Percentiles rank a stretch among this genome's conserved stretches.
phyloP scores from a whole-genome alignment of 2,113 vertebrate species.

The Apistogramma diplotaenia region DNA sequence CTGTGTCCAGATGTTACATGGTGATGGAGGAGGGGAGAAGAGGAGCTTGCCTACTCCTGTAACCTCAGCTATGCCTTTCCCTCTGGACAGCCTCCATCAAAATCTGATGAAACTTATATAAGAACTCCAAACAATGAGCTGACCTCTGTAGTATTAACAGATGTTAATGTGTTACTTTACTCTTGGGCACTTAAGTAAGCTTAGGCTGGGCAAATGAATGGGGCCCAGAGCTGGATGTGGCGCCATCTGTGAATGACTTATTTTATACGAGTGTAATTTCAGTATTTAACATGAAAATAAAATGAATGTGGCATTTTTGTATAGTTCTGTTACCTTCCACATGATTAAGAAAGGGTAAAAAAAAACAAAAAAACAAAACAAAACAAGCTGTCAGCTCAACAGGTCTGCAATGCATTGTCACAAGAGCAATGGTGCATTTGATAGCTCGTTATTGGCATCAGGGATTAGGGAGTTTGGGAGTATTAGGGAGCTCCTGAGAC shows the following conservation, averaged over 20 bases:
- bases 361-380: background rate
- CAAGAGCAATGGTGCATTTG: constrained; percentile 20
- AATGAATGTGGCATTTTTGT: background rate
- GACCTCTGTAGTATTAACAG: background rate
- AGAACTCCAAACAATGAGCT: background rate
- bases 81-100: constrained; percentile 22
- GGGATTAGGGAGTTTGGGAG: constrained; percentile 13
- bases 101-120: constrained; percentile 30
- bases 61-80: constrained; percentile 35
- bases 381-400: constrained; percentile 33
- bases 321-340: background rate
- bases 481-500: constrained; percentile 23
- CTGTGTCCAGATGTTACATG: constrained; percentile 76
- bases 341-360: background rate
- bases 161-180: background rate
- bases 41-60: constrained; percentile 42
- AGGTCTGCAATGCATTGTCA: constrained; percentile 33
- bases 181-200: background rate
- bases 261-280: background rate
- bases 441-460: constrained; percentile 29
- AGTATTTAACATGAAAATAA: background rate
- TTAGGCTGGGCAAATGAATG: background rate
- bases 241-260: background rate
- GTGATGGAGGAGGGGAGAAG: constrained; percentile 57
- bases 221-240: background rate